A percentile compares a stretch with the other conserved stretches of the same genome.
phyloP scores from a whole-genome alignment of 2,113 vertebrate genomes.

The Neogobius melanostomus region DNA sequence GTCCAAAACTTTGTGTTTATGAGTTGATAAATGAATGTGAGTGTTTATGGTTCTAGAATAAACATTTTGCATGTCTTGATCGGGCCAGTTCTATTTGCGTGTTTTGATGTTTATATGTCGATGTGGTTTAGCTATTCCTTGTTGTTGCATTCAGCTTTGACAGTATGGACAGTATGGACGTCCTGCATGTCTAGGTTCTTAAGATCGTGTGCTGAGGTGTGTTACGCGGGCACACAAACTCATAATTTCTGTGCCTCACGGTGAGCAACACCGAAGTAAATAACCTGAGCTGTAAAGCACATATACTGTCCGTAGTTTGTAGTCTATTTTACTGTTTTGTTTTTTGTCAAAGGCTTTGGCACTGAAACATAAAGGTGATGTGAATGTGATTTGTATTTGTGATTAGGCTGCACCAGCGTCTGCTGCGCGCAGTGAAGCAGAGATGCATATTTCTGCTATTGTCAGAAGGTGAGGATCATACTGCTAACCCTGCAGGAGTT shows the following conservation, averaged over 20 bases:
- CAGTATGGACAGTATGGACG: conserved; percentile 63
- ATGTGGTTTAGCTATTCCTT: conserved; percentile 51
- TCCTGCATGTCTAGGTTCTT: conserved; percentile 59
- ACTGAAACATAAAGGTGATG: conserved; percentile 56
- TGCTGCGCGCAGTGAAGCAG: conserved; percentile 15
- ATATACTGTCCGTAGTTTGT: conserved; percentile 56
- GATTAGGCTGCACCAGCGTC: conserved; percentile 40
- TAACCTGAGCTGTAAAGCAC: conserved; percentile 54
- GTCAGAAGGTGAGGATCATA: conserved; percentile 41
- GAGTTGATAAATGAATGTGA: too few species aligned
- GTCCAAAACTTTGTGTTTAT: too few species aligned
- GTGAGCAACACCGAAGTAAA: conserved; percentile 65
- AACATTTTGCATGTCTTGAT: too few species aligned
- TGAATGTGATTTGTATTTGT: conserved; percentile 70
- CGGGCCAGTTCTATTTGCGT: conserved; percentile 37
- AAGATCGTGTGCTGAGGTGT: conserved; percentile 57
- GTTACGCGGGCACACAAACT: conserved; percentile 37
- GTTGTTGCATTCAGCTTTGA: conserved; percentile 60
- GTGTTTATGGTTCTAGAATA: too few species aligned
- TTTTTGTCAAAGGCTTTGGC: conserved; percentile 50
- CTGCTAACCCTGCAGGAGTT: conserved; percentile 38
- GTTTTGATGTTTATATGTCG: conserved; percentile 70
- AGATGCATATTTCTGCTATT: conserved; percentile 38
- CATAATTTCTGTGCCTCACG: conserved; percentile 47
- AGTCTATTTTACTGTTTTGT: conserved; percentile 60